These are phyloP conservation scores for Muschampia plurimacula DNA, from an alignment of 2,888 invertebrate species.

Conservation along the genomic window DNA sequence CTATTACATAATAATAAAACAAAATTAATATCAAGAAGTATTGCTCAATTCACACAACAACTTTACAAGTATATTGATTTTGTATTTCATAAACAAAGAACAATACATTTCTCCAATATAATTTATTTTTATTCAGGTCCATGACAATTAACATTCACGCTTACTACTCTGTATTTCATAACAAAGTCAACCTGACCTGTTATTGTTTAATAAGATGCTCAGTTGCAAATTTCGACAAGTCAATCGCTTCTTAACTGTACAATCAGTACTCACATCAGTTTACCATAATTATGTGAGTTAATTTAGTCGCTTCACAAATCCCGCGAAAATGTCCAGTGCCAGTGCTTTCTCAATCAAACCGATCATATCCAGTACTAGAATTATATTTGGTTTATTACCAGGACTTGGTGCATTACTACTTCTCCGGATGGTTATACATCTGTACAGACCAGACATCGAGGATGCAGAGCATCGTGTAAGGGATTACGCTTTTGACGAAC, in stretches of 20 bases:
- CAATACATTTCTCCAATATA: constrained; percentile 1
- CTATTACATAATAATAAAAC: too few relatives aligned
- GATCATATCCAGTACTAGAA: constrained; percentile 86
- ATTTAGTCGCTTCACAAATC: not conserved
- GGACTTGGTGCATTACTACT: constrained; percentile 88
- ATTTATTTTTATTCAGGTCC: constrained; percentile 9
- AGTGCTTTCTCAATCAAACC: constrained; percentile 61
- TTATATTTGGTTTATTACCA: constrained; percentile 87
- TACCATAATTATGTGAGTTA: constrained; percentile 11
- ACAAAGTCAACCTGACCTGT: constrained; percentile 51
- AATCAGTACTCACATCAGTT: constrained; percentile 15
- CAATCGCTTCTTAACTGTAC: constrained; percentile 42
- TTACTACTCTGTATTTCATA: constrained; percentile 55
- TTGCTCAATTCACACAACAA: not conserved
- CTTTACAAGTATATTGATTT: not conserved
- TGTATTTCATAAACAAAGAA: constrained; percentile 9
- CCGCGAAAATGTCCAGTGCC: constrained; percentile 57
- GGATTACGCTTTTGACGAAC: constrained; percentile 79
- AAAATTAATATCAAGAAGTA: too few relatives aligned
- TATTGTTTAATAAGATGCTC: constrained; percentile 56
- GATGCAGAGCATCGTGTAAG: constrained; percentile 87
- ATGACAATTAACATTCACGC: constrained; percentile 21
- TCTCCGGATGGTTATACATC: constrained; percentile 87
- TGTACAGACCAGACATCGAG: constrained; percentile 89
- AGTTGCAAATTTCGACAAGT: constrained; percentile 54